Evolutionary conservation across 2,797 vertebrate species (phyloP).

Genomic region (Alca torda): DNA sequence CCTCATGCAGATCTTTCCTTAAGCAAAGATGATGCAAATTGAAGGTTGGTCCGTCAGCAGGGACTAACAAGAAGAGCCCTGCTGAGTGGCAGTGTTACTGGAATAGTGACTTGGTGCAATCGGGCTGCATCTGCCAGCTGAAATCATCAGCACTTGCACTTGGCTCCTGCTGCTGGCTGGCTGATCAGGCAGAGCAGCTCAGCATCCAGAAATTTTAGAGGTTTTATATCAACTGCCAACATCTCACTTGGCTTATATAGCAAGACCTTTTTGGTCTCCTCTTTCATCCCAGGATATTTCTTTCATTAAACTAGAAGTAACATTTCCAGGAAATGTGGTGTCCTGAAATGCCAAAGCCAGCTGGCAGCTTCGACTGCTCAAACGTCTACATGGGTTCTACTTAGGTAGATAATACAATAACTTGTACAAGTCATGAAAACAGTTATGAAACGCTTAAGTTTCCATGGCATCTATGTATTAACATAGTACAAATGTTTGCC

Average conservation of each 20-base stretch:
- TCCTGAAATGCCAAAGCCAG: conserved; percentile 50
- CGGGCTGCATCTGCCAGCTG: conserved; percentile 25
- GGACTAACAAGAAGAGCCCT: background rate
- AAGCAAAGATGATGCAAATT: background rate
- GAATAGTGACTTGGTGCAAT: conserved; percentile 34
- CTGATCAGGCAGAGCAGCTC: conserved; percentile 48
- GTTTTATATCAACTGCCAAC: conserved; percentile 65
- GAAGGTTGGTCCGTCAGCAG: background rate
- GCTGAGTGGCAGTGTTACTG: background rate
- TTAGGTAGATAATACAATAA: conserved; percentile 52
- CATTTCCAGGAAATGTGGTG: conserved; percentile 59
- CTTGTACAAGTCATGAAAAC: conserved; percentile 31
- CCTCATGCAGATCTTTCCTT: background rate
- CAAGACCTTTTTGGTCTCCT: conserved; percentile 53
- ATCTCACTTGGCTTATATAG: conserved; percentile 48
- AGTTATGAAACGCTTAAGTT: conserved; percentile 32
- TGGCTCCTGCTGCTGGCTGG: conserved; percentile 49
- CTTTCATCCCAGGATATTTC: conserved; percentile 63
- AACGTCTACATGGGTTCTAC: conserved; percentile 21
- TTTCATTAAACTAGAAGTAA: conserved; percentile 65
- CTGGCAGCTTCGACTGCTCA: conserved; percentile 34
- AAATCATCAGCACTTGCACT: conserved; percentile 62
- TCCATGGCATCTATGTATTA: conserved; percentile 17
- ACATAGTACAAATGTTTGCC: conserved; percentile 4
- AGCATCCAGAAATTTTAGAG: conserved; percentile 64